Base-by-base conservation (phyloP, 35 echinoderm and acorn worm genomes). In the Apostichopus parvimensis region DNA sequence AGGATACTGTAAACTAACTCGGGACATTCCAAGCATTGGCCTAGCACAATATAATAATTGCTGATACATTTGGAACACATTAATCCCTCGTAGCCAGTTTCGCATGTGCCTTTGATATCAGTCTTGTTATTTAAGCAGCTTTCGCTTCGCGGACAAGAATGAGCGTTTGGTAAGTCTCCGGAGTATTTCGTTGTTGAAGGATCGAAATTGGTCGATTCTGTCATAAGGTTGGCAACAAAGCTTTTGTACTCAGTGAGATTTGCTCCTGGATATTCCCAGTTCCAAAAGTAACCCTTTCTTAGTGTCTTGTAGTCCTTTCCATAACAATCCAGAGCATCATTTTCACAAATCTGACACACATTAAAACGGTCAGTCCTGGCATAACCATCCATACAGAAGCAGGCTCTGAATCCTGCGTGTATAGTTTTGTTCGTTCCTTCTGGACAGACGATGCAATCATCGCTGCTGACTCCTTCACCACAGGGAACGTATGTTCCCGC, bases 401-500 rank as follows among this genome's bases (percentile, higher is more conserved):
- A 83, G 9, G 79, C 79, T 80, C 79, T 80, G 24, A 80, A 83
- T 5, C 80, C 52, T 1, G 80, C 80, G 8, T 83, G 15, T 57
- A 56, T 55, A 6, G 52, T 55, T 18, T 83, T 21, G 53, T 83
- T 56, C 9, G 78, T 80, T 20, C 78, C 78, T 80, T 80, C 71
- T 75, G 71, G 71, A 75, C 71, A 75, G 21, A 75, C 71, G 6
- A 7, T 18, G n/a, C 71, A 75, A n/a, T 75, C 12, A 4, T 22
- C n/a, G 21, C 15, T 22, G 21, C 17, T 20, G 14, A 18, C n/a
- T 22, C 71, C 71, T 14, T 14, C n/a, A 22, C 71, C 71, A 75
- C 0, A 1, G 15, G 7, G 15, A 18, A 75, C 71, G 17, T 75
- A 75, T 6, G 21, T 20, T 75, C 71, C 71, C 20, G n/a, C 71